Evolutionary conservation across 2,113 vertebrate genomes (phyloP).

Genomic region (Diphyllodes magnificus): DNA sequence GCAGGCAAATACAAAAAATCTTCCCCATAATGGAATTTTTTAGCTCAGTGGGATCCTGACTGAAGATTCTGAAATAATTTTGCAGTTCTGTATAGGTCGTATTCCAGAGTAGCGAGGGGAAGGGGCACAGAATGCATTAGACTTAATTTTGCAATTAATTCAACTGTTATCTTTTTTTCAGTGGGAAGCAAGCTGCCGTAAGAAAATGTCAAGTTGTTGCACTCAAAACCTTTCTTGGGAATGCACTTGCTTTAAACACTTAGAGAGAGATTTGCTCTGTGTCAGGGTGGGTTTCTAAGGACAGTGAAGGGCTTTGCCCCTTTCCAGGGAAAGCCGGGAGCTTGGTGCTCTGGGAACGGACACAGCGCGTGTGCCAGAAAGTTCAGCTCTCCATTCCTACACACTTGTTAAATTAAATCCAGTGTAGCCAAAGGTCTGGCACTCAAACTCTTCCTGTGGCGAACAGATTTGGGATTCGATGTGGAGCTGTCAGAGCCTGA

Average conservation of each 20-base stretch:
- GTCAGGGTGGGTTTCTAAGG: background rate
- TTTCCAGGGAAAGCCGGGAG: background rate
- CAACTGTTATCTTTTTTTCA: background rate
- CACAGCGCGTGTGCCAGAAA: fast-evolving
- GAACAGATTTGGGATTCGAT: background rate
- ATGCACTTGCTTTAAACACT: background rate
- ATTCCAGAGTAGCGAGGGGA: background rate
- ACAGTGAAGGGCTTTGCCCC: background rate
- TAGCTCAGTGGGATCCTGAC: background rate
- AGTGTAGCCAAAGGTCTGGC: background rate
- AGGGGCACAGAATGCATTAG: background rate
- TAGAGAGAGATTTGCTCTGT: background rate
- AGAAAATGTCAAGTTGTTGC: background rate
- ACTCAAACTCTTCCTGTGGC: background rate
- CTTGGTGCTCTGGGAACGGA: too few species aligned
- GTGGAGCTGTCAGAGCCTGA: background rate
- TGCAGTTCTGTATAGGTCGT: background rate
- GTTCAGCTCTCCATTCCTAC: background rate
- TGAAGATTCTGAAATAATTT: background rate
- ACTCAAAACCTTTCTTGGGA: background rate
- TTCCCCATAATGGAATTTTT: background rate
- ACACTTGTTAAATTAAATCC: background rate
- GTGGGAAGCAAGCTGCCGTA: background rate
- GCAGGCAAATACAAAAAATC: background rate
- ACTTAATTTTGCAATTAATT: background rate